Percentiles rank a stretch among this genome's conserved stretches.
Conservation (phyloP, 2,888 invertebrate species). For the Sminthurides aquaticus region DNA sequence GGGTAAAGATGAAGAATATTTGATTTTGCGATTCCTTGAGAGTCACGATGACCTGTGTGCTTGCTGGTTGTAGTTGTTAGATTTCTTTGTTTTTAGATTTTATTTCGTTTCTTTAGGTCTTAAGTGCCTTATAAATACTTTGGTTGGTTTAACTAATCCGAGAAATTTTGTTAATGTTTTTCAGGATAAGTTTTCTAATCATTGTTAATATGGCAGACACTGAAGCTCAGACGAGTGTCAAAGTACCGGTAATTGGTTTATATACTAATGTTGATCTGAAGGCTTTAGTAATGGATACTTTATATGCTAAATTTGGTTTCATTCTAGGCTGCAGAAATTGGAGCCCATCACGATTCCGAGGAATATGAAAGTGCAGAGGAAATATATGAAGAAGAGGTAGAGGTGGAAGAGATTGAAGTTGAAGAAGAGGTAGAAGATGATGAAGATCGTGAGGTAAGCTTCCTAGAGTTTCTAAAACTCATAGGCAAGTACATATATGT, state of each 20-base stretch:
- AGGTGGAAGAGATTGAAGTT: slow-evolving; percentile 44
- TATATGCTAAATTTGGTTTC: background rate
- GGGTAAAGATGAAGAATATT: too few species aligned
- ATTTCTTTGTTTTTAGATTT: too few species aligned
- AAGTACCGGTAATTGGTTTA: slow-evolving; percentile 1
- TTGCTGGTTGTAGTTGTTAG: too few species aligned
- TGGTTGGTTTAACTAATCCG: background rate
- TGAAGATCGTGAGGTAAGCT: slow-evolving; percentile 41
- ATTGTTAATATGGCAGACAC: slow-evolving; percentile 13
- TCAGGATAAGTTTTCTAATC: background rate
- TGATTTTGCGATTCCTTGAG: too few species aligned
- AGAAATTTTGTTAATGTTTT: background rate
- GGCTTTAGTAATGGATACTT: background rate
- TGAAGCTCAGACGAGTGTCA: background rate
- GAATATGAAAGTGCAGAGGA: slow-evolving; percentile 44
- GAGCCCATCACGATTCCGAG: slow-evolving; percentile 40
- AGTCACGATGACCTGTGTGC: too few species aligned
- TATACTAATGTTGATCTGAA: too few species aligned
- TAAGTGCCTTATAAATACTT: too few species aligned
- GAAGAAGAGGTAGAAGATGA: slow-evolving; percentile 44
- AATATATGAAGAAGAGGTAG: slow-evolving; percentile 42
- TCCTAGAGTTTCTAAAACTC: background rate
- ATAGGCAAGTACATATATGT: background rate
- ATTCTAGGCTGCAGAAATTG: slow-evolving; percentile 26
- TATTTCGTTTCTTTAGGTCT: too few species aligned